Conservation (phyloP, 2,113 vertebrate species). For the Macquaria ambigua region DNA sequence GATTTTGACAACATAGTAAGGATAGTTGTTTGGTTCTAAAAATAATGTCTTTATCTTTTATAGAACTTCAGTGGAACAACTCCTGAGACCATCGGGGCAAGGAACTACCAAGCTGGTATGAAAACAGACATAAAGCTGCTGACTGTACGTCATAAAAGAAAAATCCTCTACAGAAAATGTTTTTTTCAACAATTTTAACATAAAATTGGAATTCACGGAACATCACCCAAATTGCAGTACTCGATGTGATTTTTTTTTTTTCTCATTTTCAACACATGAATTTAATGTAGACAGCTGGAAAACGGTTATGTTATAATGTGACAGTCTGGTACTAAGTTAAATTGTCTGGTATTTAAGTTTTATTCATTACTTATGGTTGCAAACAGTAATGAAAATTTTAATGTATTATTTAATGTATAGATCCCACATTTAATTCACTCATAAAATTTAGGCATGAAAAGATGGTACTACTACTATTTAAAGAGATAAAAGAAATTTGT, state of each 20-base stretch:
- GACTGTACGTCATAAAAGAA: not conserved
- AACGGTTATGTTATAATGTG: not conserved
- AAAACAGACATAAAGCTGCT: constrained; percentile 1
- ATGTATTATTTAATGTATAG: not conserved
- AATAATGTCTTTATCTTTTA: constrained; percentile 25
- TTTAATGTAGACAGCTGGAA: not conserved
- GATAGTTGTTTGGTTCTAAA: constrained; percentile 5
- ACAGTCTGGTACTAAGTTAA: not conserved
- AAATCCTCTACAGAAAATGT: not conserved
- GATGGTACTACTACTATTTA: not conserved
- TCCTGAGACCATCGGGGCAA: constrained; percentile 91
- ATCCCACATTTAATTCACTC: not conserved
- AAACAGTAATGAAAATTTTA: not conserved
- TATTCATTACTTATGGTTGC: too few species aligned
- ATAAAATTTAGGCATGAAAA: not conserved
- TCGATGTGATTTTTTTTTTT: too few species aligned
- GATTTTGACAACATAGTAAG: not conserved
- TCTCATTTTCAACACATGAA: not conserved
- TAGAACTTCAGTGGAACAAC: constrained; percentile 91
- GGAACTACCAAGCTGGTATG: constrained; percentile 96
- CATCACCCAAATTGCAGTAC: not conserved
- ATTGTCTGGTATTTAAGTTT: not conserved
- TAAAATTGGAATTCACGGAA: not conserved
- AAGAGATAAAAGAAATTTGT: not conserved
- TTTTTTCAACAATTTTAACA: not conserved